Percentiles rank a stretch among this genome's conserved stretches.
phyloP scores from a whole-genome alignment of 2,888 invertebrate species.

The Phyto melanocephala region DNA sequence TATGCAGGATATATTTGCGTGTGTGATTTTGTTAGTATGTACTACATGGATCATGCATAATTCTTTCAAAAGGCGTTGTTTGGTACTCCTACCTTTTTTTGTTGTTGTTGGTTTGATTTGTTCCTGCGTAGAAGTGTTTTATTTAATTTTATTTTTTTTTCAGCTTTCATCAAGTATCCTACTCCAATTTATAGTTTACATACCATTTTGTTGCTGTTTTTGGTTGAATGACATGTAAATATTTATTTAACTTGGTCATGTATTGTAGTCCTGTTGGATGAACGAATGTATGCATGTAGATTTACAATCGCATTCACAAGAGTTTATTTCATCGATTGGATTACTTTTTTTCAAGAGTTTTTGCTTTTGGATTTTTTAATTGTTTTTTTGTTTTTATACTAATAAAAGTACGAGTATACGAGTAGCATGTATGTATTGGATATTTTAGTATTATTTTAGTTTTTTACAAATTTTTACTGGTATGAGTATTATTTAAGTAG shows the following conservation, averaged over 20 bases:
- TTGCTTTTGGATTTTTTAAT: background rate
- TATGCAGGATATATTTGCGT: no score
- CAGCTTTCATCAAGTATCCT: slow-evolving; percentile 45
- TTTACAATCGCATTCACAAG: slow-evolving; percentile 1
- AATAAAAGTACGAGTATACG: slow-evolving; percentile 13
- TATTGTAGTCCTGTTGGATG: slow-evolving; percentile 33
- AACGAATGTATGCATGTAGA: background rate
- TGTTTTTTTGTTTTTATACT: slow-evolving; percentile 21
- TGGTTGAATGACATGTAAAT: slow-evolving; percentile 47
- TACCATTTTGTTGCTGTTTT: background rate
- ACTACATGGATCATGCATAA: slow-evolving; percentile 21
- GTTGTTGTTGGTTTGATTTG: slow-evolving; percentile 25
- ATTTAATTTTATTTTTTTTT: background rate
- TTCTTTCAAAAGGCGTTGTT: slow-evolving; percentile 54
- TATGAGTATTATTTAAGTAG: background rate
- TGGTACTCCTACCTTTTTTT: slow-evolving; percentile 51
- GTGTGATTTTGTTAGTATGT: no score
- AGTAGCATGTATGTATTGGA: slow-evolving; percentile 16
- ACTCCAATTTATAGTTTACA: slow-evolving; percentile 41
- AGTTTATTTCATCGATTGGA: slow-evolving; percentile 48
- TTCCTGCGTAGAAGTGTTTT: slow-evolving; percentile 12
- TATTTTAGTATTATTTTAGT: slow-evolving; percentile 55
- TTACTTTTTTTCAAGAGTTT: slow-evolving; percentile 23
- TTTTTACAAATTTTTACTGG: background rate
- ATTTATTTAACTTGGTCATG: slow-evolving; percentile 59